phyloP scores from a whole-genome alignment of 2,888 invertebrate species.

The Camptogramma bilineatum region DNA sequence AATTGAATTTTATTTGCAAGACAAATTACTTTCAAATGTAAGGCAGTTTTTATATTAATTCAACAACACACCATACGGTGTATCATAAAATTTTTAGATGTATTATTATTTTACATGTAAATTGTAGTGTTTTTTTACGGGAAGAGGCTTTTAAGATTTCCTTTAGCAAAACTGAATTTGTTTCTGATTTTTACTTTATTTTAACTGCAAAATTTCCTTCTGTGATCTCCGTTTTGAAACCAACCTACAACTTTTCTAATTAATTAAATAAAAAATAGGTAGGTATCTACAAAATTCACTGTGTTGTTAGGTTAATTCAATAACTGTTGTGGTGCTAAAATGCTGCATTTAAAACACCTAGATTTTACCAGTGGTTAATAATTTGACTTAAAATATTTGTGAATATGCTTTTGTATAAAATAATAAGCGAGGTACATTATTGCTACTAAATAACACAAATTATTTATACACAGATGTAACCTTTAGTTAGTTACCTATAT shows the following conservation, averaged over 20 bases:
- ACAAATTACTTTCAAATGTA: not conserved
- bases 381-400: constrained; percentile 5
- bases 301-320: constrained; percentile 3
- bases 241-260: not conserved
- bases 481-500: not conserved
- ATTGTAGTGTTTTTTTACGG: constrained; percentile 36
- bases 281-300: not conserved
- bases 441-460: not conserved
- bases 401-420: constrained; percentile 3
- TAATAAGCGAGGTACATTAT: not conserved
- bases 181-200: not conserved
- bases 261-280: not conserved
- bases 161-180: not conserved
- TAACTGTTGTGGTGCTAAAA: constrained; percentile 29
- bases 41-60: not conserved
- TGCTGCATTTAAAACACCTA: constrained; percentile 20
- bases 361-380: constrained; percentile 7
- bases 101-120: constrained; percentile 36
- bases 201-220: not conserved
- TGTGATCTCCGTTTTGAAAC: constrained; percentile 21
- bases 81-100: constrained; percentile 26
- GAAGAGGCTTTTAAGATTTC: constrained; percentile 46
- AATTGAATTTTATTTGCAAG: not conserved
- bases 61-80: not conserved
- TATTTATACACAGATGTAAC: not conserved